Percentiles rank a stretch among this genome's conserved stretches.
Conservation (phyloP, 2,797 vertebrate genomes). For the Mastacembelus armatus region DNA sequence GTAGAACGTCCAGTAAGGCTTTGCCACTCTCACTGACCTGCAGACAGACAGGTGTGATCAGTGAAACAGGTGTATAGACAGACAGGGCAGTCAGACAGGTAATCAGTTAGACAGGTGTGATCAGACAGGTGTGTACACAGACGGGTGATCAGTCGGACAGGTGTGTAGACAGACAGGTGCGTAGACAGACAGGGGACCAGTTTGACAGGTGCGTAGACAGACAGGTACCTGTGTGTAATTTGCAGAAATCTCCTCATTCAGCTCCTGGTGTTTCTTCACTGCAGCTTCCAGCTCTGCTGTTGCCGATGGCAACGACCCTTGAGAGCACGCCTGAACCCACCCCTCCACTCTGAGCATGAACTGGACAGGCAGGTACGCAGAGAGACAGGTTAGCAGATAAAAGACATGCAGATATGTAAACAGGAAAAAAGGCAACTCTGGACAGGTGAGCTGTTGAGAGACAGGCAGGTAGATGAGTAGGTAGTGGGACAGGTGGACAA, state of each 20-base stretch:
- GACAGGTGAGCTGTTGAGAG: too few species aligned
- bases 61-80: neutral
- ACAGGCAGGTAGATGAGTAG: too few species aligned
- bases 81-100: slow-evolving; percentile 33
- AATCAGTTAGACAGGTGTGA: neutral
- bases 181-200: neutral
- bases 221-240: slow-evolving; percentile 83
- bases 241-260: slow-evolving; percentile 88
- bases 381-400: neutral
- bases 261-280: slow-evolving; percentile 93
- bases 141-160: neutral
- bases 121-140: neutral
- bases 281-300: slow-evolving; percentile 87
- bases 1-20: slow-evolving; percentile 93
- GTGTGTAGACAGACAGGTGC: neutral
- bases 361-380: slow-evolving; percentile 39
- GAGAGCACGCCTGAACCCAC: slow-evolving; percentile 92
- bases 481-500: too few species aligned
- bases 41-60: slow-evolving; percentile 42
- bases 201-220: too few species aligned
- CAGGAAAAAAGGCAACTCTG: too few species aligned
- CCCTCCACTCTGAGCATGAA: slow-evolving; percentile 88
- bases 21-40: slow-evolving; percentile 98
- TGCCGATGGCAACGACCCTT: slow-evolving; percentile 85
- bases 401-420: neutral